Base-by-base conservation (phyloP, 2,797 vertebrate species). In the Lagodon rhomboides region DNA sequence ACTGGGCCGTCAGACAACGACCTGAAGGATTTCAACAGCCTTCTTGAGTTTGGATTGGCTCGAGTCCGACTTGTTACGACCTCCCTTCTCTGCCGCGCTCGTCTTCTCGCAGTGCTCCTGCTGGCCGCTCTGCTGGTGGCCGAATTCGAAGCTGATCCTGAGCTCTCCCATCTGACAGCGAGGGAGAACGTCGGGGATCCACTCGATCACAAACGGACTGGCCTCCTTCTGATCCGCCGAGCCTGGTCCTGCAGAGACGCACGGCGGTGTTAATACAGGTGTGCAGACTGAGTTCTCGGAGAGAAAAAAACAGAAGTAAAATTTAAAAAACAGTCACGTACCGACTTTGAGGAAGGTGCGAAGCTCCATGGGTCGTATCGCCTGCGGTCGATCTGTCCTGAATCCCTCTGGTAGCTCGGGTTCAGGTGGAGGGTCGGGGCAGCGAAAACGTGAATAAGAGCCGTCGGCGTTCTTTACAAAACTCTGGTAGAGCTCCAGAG, bases 291-390 rank as follows among this genome's bases (percentile, higher is more conserved):
- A 16, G 68, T 15, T 17, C 12, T 8, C 0, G 13, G 1, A 0
- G 8, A 17, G 17, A n/a, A 43, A 27, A 41, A 15, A 5, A 44
- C 12, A 13, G 13, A 12, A 16, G 18, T 0, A 44, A 22, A 3
- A 56, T 43, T 18, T 3, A 38, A 34, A 34, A 38, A 38, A 38
- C 12, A 5, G 20, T 7, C 54, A 94, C 96, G 88, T 80, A 98
- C 97, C 97, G 13, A 97, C 98, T 97, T 95, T 98, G 79, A 99
- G 95, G 89, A 98, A 98, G 22, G 98, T 99, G 89, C 96, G 95
- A 27, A 97, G 95, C 90, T 98, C 97, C 93, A 97, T 92, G 1
- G 98, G 97, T 30, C 97, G 93, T 63, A 98, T 96, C 2, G 95
- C 89, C 0, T 95, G 96, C 2, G 96, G 96, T 23, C 95, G 95